These are phyloP conservation scores for Petrocephalus sullivani DNA, from an alignment of 2,797 vertebrate genomes.

Conservation along the genomic window DNA sequence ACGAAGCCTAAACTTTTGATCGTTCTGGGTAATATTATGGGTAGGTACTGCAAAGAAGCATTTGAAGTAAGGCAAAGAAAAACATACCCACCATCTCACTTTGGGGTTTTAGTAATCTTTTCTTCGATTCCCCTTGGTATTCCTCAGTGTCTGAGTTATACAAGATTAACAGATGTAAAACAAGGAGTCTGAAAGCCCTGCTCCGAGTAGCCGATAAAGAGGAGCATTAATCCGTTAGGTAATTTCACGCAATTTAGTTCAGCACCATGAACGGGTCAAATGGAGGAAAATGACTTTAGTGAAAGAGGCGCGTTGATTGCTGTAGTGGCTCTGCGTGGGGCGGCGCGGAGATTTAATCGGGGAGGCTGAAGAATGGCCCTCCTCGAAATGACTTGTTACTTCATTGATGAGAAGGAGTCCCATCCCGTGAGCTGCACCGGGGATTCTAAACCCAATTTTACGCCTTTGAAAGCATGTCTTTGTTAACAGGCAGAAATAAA, in stretches of 20 bases:
- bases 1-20: neutral
- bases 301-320: conserved; percentile 72
- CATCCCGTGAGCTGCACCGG: conserved; percentile 59
- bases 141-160: conserved; percentile 66
- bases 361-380: conserved; percentile 53
- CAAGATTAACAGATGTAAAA: conserved; percentile 75
- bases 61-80: conserved; percentile 42
- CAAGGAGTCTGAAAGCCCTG: conserved; percentile 57
- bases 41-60: conserved; percentile 54
- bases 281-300: conserved; percentile 64
- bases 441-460: conserved; percentile 69
- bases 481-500: conserved; percentile 56
- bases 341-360: conserved; percentile 45
- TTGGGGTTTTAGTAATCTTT: conserved; percentile 36
- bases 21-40: conserved; percentile 49
- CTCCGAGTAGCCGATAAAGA: conserved; percentile 59
- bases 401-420: conserved; percentile 68
- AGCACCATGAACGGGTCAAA: conserved; percentile 74
- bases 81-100: neutral
- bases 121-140: conserved; percentile 49
- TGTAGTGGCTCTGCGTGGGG: conserved; percentile 67
- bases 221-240: conserved; percentile 75
- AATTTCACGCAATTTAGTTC: conserved; percentile 80
- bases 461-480: conserved; percentile 60
- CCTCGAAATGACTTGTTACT: conserved; percentile 74